Percentiles rank a stretch among this genome's conserved stretches.
phyloP scores from a whole-genome alignment of 2,113 vertebrate genomes.

The Dendrocopos noguchii region DNA sequence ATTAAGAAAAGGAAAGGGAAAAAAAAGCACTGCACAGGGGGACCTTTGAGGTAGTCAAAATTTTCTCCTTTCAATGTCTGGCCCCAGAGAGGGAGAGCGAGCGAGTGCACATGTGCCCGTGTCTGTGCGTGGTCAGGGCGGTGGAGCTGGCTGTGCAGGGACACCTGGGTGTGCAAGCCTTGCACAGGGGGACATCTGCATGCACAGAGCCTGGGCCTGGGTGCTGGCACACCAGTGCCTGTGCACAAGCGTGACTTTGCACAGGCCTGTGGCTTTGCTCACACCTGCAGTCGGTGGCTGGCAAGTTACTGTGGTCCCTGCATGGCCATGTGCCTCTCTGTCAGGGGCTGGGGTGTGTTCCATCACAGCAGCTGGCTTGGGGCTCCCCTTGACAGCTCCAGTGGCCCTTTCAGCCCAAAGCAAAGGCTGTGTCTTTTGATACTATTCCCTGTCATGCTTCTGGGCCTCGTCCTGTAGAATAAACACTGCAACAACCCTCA shows the following conservation, averaged over 20 bases:
- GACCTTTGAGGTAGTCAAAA: constrained; percentile 74
- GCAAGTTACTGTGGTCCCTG: neutral
- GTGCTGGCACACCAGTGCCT: fast-evolving
- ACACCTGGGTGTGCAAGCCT: neutral
- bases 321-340: neutral
- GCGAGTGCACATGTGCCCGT: fast-evolving
- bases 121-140: neutral
- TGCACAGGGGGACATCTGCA: fast-evolving
- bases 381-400: fast-evolving
- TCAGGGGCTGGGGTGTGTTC: neutral
- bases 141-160: neutral
- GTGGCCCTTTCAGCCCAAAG: neutral
- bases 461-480: neutral
- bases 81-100: neutral
- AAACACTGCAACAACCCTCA: neutral
- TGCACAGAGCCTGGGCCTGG: neutral
- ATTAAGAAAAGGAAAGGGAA: neutral
- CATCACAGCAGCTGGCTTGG: neutral
- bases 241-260: neutral
- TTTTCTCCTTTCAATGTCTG: constrained; percentile 34
- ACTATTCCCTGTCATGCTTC: neutral
- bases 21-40: constrained; percentile 53
- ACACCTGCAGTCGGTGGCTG: neutral
- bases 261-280: neutral
- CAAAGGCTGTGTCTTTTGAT: fast-evolving